Evolutionary conservation across 2,113 vertebrate species (phyloP), one percentile per base, ranked within the genome.

Genomic region (Rhinopithecus roxellana): DNA sequence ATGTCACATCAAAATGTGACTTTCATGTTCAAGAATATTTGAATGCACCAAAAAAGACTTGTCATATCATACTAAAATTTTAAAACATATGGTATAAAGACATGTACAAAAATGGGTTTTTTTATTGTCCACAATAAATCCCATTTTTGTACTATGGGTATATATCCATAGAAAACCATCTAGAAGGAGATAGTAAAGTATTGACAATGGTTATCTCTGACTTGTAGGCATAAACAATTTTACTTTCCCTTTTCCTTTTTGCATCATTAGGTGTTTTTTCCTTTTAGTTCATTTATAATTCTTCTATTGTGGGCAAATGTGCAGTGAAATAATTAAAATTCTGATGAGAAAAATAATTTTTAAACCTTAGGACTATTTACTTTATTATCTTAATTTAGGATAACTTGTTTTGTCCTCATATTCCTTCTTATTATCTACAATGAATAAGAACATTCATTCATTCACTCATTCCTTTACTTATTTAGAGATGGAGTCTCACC

Each of bases 1-100:
- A 50, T 64, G 14, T 32, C 69, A 75, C 55, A 69, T 74, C 75
- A 61, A 74, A 97, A 92, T 86, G 35, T 83, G 75, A 67, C 30
- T 95, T 90, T 88, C 78, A 52, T 18, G 14, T 86, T 72, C 84
- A 94, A 89, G 70, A 84, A 85, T 40, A 95, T n/a, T 61, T 61
- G 25, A 78, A 32, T 55, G 59, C 7, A 32, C 32, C 50, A 70
- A 57, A 87, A 89, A 94, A 87, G 43, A 89, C 20, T 67, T 72
- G 45, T 40, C 38, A 64, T 78, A 17, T 16, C 64, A 78, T 17
- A 50, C 89, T 83, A 93, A 72, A 38, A 79, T 83, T 87, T 70
- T 52, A 69, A 92, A 18, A 92, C 25, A 74, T 43, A 52, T 0
- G 7, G 30, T 43, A 57, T 59, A 91, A 93, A 95, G 79, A 57